Conservation (phyloP, 2,888 invertebrate species). For the Caenorhabditis sp. region DNA sequence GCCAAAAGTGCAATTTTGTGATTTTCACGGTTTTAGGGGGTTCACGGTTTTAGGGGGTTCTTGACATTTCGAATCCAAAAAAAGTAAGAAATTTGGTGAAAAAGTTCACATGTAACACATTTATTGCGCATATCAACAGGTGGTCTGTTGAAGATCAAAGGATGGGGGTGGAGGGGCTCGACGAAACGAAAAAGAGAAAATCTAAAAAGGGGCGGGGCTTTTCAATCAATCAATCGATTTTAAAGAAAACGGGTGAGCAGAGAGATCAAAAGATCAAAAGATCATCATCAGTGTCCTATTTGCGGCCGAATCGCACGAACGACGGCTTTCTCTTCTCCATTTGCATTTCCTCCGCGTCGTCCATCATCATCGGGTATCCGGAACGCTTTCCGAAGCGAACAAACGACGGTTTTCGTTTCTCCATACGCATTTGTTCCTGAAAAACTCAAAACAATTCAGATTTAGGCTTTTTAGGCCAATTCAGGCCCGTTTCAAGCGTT, state of each 20-base stretch:
- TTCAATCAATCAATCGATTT: conserved; percentile 4
- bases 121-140: conserved; percentile 59
- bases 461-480: too few species aligned
- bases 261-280: not conserved
- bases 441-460: not conserved
- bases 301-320: conserved; percentile 73
- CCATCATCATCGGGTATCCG: conserved; percentile 37
- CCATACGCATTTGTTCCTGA: conserved; percentile 49
- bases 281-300: conserved; percentile 46
- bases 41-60: too few species aligned
- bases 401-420: conserved; percentile 74
- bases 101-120: conserved; percentile 57
- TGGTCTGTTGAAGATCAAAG: conserved; percentile 29
- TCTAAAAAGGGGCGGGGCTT: not conserved
- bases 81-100: too few species aligned
- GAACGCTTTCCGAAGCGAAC: conserved; percentile 75
- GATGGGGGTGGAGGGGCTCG: not conserved
- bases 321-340: conserved; percentile 74
- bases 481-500: too few species aligned
- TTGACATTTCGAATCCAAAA: too few species aligned
- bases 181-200: not conserved
- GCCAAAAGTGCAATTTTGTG: too few species aligned
- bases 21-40: too few species aligned
- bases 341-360: conserved; percentile 31
- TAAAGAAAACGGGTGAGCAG: conserved; percentile 9